Base-by-base conservation (phyloP, 2,113 vertebrate species). In the Paralichthys olivaceus region DNA sequence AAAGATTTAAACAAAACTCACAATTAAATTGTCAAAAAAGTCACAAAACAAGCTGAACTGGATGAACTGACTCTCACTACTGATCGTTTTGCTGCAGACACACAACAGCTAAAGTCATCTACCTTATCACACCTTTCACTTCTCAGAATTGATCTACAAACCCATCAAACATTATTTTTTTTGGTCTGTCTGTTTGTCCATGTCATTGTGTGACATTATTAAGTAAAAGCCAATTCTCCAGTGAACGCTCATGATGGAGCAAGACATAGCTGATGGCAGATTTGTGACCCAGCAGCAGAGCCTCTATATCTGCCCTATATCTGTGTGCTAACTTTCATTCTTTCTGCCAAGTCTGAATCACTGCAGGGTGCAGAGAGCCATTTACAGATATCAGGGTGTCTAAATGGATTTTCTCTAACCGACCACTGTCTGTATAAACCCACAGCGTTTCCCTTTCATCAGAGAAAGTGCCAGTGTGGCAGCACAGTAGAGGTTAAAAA, bases 321-420 rank as follows among this genome's bases (percentile, higher is more conserved):
- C 73, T 61, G 34, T 71, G 71, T 49, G 53, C 56, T 47, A 66
- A 72, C 66, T 66, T 60, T 76, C 32, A 73, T 60, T 87, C 75
- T 74, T 78, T 75, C 60, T 81, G 67, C 70, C 59, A 67, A 75
- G 79, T 54, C 32, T 69, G 32, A 71, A 86, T 83, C 56, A 84
- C 81, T 83, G 61, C 75, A 77, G 79, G 86, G 64, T 69, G 51
- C 49, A 49, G 28, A 66, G 69, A 87, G 65, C 32, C 25, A 14
- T 87, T 80, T 80, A 81, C 59, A 78, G 79, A 80, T 75, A 79
- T 66, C 77, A 79, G 62, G 34, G 58, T 71, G 74, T 81, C 77
- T 71, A 85, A 84, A 85, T 77, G 72, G 81, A 86, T 81, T 86
- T 85, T 70, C 78, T 80, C 69, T 29, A 68, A 79, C 74, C 68